Conservation (phyloP, 2,888 invertebrate species). For the Tetanocera ferruginea region DNA sequence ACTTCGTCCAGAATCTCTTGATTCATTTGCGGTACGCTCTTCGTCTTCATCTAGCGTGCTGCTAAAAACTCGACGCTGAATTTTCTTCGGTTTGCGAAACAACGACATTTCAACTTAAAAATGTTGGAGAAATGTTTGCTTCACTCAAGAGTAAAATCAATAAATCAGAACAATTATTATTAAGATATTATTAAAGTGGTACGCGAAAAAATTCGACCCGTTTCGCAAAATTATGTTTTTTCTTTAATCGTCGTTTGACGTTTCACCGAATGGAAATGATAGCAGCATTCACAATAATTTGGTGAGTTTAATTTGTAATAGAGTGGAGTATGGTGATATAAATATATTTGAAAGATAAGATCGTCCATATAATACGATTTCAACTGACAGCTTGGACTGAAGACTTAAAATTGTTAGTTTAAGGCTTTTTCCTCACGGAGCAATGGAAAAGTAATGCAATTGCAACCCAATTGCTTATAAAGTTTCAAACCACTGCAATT, state of each 20-base stretch:
- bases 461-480: no score
- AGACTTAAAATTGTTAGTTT: no score
- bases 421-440: no score
- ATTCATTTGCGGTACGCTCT: constrained; percentile 68
- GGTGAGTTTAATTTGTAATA: constrained; percentile 29
- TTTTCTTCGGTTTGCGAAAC: constrained; percentile 90
- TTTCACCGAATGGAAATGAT: neutral
- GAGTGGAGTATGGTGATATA: no score
- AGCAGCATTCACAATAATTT: neutral
- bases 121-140: constrained; percentile 28
- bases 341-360: no score
- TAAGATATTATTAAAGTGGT: constrained; percentile 5
- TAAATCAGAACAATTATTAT: constrained; percentile 19
- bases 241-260: neutral
- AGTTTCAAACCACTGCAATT: no score
- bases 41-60: constrained; percentile 80
- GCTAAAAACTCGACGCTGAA: constrained; percentile 82
- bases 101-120: constrained; percentile 76
- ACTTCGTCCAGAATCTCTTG: constrained; percentile 39
- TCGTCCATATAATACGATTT: no score
- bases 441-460: no score
- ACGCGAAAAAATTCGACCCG: constrained; percentile 24
- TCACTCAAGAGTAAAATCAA: constrained; percentile 13
- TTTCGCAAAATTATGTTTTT: constrained; percentile 9
- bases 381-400: no score